These are phyloP conservation scores for Hylaeus anthracinus DNA, from an alignment of 1,140 invertebrate species.

Conservation along the genomic window DNA sequence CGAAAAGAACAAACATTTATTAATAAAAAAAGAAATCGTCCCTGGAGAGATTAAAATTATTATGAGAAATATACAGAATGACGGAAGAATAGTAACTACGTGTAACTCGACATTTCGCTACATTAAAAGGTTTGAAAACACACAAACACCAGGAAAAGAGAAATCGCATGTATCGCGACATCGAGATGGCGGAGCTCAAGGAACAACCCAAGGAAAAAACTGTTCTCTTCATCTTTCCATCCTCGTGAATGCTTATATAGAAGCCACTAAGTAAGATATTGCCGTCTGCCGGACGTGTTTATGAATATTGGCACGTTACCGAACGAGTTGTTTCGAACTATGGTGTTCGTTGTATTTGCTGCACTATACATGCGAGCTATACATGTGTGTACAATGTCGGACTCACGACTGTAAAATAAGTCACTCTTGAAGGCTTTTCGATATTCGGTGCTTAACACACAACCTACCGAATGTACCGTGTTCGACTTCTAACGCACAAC, in stretches of 20 bases:
- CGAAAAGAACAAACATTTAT: too few species aligned
- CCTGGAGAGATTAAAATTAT: too few species aligned
- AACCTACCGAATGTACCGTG: background rate
- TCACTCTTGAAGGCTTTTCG: constrained; percentile 27
- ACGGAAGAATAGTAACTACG: too few species aligned
- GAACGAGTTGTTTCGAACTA: constrained; percentile 49
- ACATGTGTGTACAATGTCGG: constrained; percentile 30
- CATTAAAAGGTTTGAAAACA: background rate
- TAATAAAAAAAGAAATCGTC: too few species aligned
- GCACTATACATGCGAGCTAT: background rate
- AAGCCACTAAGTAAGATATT: constrained; percentile 59
- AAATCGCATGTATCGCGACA: background rate
- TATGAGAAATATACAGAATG: too few species aligned
- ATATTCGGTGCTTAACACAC: background rate
- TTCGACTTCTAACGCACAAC: background rate
- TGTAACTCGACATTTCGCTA: too few species aligned
- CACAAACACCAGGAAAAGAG: background rate
- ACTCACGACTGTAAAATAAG: constrained; percentile 42
- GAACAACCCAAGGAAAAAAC: background rate
- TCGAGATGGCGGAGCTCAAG: background rate
- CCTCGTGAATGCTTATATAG: constrained; percentile 22
- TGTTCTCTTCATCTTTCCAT: background rate
- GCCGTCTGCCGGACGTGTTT: constrained; percentile 58
- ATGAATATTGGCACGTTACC: constrained; percentile 64
- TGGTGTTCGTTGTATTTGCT: background rate